Evolutionary conservation across 2,888 invertebrate species (phyloP).

Genomic region (Drosophila flavopinicola): DNA sequence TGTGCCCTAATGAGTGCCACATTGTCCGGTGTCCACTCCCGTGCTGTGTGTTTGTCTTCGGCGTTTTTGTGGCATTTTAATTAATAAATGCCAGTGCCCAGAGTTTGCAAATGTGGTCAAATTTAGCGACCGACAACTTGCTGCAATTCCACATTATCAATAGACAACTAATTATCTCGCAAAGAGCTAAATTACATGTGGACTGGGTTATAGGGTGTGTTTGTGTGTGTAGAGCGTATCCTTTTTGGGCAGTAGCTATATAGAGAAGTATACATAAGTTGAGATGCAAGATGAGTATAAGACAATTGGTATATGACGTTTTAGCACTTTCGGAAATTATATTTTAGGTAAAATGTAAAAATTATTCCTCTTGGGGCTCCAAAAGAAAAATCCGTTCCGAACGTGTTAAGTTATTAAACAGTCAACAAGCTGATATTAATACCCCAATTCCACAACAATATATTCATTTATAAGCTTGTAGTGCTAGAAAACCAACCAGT

Average conservation of each 20-base stretch:
- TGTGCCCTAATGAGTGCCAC: conserved; percentile 44
- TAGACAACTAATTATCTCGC: conserved; percentile 71
- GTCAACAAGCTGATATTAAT: too few relatives aligned
- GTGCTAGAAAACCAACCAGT: too few relatives aligned
- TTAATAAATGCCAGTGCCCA: conserved; percentile 58
- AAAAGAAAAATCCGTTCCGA: too few relatives aligned
- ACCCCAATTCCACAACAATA: too few relatives aligned
- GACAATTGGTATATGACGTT: too few relatives aligned
- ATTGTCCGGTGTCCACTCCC: conserved; percentile 1
- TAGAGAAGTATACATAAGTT: not conserved
- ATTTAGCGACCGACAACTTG: conserved; percentile 23
- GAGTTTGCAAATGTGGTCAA: conserved; percentile 35
- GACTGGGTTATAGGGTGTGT: not conserved
- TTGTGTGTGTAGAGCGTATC: not conserved
- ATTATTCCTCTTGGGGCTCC: too few relatives aligned
- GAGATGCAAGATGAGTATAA: too few relatives aligned
- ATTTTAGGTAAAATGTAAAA: too few relatives aligned
- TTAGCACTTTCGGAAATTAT: too few relatives aligned
- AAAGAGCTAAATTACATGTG: conserved; percentile 2
- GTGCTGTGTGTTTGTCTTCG: conserved; percentile 20
- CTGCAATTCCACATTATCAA: conserved; percentile 66
- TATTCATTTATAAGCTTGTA: too few relatives aligned
- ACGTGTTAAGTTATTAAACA: too few relatives aligned
- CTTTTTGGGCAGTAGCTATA: too few relatives aligned
- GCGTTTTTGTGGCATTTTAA: conserved; percentile 72